Evolutionary conservation across 2,797 vertebrate genomes (phyloP), one percentile per base, ranked within the genome.

Genomic region (Graptemys geographica): DNA sequence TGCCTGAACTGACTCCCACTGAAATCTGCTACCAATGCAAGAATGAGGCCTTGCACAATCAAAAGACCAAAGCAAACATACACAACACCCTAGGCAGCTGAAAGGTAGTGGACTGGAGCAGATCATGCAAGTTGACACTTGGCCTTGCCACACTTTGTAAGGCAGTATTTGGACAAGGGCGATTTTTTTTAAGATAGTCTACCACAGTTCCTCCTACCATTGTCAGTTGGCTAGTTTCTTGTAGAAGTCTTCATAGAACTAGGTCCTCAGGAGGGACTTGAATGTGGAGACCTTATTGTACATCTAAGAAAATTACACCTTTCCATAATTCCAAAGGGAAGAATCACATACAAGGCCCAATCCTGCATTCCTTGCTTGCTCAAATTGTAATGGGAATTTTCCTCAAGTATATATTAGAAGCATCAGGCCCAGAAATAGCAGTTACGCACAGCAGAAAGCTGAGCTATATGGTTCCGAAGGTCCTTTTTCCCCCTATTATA

Each of bases 321-420:
- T 49, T 55, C 84, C 11, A 84, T 13, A 82, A 79, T 49, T 88
- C 21, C 31, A 92, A 6, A n/a, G 25, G 78, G 62, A 87, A 91
- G 4, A 78, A 91, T 80, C n/a, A 51, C 19, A 47, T 57, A 51
- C 1, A 6, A 51, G 79, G 3, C 23, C 72, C 72, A 76, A 47
- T 76, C 41, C 41, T 47, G 41, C 41, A 47, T 76, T 76, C 72
- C 72, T 76, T 76, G 5, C 16, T 55, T 33, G 23, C 4, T 4
- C 0, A 47, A 81, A 47, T 37, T 80, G 47, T 33, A 23, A 2
- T 49, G 27, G 78, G 76, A 88, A 31, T 81, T 82, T 53, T 27
- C 44, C 52, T 83, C 41, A 5, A 28, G 82, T 90, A 52, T 57
- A 59, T 55, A 79, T 69, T 69, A 69, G 31, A n/a, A n/a, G 33